A percentile compares a stretch with the other conserved stretches of the same genome.
Evolutionary conservation across 2,888 invertebrate genomes (phyloP).

Genomic region (Philaethria dido): DNA sequence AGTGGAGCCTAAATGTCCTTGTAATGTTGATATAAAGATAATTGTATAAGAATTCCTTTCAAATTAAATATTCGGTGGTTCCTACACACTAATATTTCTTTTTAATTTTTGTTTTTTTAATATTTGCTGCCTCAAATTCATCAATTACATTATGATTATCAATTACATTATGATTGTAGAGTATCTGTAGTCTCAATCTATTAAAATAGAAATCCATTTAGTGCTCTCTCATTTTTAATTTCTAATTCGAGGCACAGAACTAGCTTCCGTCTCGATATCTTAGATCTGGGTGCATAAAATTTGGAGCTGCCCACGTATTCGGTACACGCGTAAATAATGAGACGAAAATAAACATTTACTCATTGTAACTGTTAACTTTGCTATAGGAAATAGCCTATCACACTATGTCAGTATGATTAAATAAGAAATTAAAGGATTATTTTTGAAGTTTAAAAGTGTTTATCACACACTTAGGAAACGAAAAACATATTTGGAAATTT

Average conservation of each 20-base stretch:
- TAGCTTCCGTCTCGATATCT: constrained; percentile 32
- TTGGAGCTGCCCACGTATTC: constrained; percentile 36
- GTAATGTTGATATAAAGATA: no score
- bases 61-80: no score
- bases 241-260: constrained; percentile 13
- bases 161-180: background rate
- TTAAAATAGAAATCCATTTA: constrained; percentile 7
- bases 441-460: no score
- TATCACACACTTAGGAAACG: no score
- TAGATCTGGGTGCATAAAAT: constrained; percentile 35
- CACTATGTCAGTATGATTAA: background rate
- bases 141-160: no score
- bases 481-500: no score
- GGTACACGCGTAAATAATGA: constrained; percentile 33
- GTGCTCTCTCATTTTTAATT: background rate
- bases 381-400: background rate
- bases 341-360: constrained; percentile 42
- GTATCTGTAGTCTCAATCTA: background rate
- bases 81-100: no score
- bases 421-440: no score
- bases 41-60: no score
- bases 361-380: constrained; percentile 23
- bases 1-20: no score
- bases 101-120: no score
- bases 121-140: no score